phyloP scores from a whole-genome alignment of 2,113 vertebrate species.

The Thamnophis sirtalis region DNA sequence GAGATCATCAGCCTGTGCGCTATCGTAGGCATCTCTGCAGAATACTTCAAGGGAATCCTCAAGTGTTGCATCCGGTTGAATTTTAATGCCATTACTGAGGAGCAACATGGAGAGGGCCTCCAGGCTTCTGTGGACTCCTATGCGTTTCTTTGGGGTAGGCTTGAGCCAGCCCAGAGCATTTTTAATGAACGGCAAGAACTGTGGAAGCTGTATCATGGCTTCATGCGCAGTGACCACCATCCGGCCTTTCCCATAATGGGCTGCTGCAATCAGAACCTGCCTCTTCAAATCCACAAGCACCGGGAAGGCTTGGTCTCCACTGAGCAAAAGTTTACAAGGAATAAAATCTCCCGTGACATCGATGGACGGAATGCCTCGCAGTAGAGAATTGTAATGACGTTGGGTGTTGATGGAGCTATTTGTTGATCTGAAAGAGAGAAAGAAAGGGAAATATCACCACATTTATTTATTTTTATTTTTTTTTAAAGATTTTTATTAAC shows the following conservation, averaged over 20 bases:
- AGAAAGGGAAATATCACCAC: no score
- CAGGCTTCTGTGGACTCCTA: constrained; percentile 69
- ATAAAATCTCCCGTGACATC: constrained; percentile 60
- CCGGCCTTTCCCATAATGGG: constrained; percentile 73
- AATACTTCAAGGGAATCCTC: constrained; percentile 67
- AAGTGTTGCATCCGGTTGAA: constrained; percentile 57
- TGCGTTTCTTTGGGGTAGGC: constrained; percentile 54
- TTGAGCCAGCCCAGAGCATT: constrained; percentile 82
- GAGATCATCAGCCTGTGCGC: constrained; percentile 58
- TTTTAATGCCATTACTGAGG: constrained; percentile 35
- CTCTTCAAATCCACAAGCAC: constrained; percentile 66
- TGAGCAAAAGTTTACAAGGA: constrained; percentile 69
- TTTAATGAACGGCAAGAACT: constrained; percentile 72
- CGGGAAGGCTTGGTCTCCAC: constrained; percentile 64
- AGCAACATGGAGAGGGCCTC: constrained; percentile 68
- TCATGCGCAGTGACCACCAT: constrained; percentile 83
- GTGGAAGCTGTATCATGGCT: constrained; percentile 65
- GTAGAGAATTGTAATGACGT: no score
- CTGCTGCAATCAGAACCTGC: constrained; percentile 69
- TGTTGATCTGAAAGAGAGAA: no score
- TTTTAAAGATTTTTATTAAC: no score
- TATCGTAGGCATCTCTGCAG: constrained; percentile 74
- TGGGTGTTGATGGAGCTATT: no score
- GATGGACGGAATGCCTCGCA: not conserved
- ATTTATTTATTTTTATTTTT: no score